Conservation (phyloP, 2,888 invertebrate species). For the Thymelicus acteon region DNA sequence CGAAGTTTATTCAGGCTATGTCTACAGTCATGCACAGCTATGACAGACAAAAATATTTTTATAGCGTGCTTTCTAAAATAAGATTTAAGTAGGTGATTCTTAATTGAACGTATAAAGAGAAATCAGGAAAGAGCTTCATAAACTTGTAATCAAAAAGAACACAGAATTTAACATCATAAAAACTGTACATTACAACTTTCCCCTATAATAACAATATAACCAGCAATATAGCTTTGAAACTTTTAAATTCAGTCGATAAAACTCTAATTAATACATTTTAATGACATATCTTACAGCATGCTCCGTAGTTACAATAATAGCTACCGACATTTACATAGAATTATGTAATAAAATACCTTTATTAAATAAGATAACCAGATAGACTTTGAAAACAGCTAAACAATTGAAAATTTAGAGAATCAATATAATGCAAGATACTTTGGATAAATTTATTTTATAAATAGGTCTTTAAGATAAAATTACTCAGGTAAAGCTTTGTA, state of each 20-base stretch:
- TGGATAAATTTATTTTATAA: slow-evolving; percentile 41
- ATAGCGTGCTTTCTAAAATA: slow-evolving; percentile 36
- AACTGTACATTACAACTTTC: slow-evolving; percentile 29
- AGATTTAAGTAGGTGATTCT: slow-evolving; percentile 21
- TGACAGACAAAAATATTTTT: slow-evolving; percentile 24
- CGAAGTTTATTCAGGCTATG: slow-evolving; percentile 46
- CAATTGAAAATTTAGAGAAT: slow-evolving; percentile 46
- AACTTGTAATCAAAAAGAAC: slow-evolving; percentile 12
- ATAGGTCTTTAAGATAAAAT: slow-evolving; percentile 58
- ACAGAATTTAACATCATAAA: slow-evolving; percentile 17
- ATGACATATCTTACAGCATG: slow-evolving; percentile 66
- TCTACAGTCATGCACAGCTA: slow-evolving; percentile 39
- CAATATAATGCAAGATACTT: slow-evolving; percentile 41
- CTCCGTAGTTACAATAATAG: slow-evolving; percentile 58
- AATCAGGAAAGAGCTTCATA: slow-evolving; percentile 1
- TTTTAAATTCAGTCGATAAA: slow-evolving; percentile 72
- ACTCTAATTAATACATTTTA: slow-evolving; percentile 58
- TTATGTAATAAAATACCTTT: slow-evolving; percentile 77
- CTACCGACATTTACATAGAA: slow-evolving; percentile 65
- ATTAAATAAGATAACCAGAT: slow-evolving; percentile 74
- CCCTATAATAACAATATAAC: slow-evolving; percentile 39
- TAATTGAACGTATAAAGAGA: slow-evolving; percentile 8
- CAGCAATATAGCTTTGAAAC: slow-evolving; percentile 61
- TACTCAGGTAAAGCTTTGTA: slow-evolving; percentile 46
- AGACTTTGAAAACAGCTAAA: slow-evolving; percentile 77